A percentile compares a stretch with the other conserved stretches of the same genome.
Evolutionary conservation across 2,113 vertebrate species (phyloP).

Genomic region (Prunella himalayana): DNA sequence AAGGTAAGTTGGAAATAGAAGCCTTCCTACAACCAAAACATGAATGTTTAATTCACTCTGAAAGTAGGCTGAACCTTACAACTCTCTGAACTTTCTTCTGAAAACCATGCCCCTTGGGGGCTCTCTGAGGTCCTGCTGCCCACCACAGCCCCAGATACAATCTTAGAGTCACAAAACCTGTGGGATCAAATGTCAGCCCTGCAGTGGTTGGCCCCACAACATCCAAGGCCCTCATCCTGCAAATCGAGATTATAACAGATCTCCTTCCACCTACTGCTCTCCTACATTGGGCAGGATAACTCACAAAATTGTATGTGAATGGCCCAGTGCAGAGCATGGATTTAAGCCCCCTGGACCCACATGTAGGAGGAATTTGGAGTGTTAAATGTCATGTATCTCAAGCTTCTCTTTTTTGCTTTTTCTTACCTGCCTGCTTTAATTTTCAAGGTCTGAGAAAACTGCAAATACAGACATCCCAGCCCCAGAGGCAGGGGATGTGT

Average conservation of each 20-base stretch:
- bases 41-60: neutral
- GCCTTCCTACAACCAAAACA: neutral
- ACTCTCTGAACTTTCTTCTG: neutral
- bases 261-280: neutral
- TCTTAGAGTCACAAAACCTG: neutral
- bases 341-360: neutral
- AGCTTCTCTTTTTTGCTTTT: neutral
- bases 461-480: neutral
- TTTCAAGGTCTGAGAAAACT: neutral
- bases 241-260: neutral
- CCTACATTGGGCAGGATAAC: neutral
- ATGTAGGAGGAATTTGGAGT: neutral
- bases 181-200: neutral
- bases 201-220: neutral
- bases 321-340: neutral
- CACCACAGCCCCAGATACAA: neutral
- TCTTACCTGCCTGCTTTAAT: neutral
- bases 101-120: rapidly evolving
- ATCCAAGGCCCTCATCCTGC: neutral
- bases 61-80: neutral
- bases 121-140: neutral
- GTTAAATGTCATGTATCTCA: neutral
- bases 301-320: neutral
- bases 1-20: neutral
- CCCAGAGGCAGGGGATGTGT: neutral